Base-by-base conservation (phyloP, 1,140 invertebrate species). In the Drosophila biarmipes region DNA sequence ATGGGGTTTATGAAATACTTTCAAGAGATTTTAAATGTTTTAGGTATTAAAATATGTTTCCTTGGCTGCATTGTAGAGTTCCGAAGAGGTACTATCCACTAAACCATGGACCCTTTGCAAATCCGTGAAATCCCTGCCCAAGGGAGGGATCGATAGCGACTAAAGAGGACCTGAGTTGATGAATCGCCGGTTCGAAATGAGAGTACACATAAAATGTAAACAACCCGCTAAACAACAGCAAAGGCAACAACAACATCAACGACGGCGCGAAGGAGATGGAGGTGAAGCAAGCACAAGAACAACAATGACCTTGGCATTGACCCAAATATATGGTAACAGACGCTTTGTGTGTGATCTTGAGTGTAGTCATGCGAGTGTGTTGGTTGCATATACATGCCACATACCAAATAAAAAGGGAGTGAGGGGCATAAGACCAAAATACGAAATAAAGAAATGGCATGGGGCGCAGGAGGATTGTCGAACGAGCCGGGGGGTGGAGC, bases 251-350 rank as follows among this genome's bases (percentile, higher is more conserved):
- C 34, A 59, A 43, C 59, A 52, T 27, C 58, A n/a, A 34, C 45
- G 35, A 35, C 45, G 63, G 42, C 58, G 56, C 56, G 24, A 59
- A 80, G 52, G 73, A 75, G 74, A 75, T 68, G 53, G 51, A 69
- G 63, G 38, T 53, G 55, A 54, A 56, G 64, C 64, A 58, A 58
- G 62, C 78, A 54, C 76, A 80, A 78, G 72, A 82, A 84, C 79
- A 86, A 73, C 77, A 85, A 78, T 86, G 81, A 86, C 81, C 81
- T 86, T 86, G 81, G 78, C 82, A 86, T 86, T 86, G 82, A 86
- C 81, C 82, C 78, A 86, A 86, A 86, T 85, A 84, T 71, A 76
- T 53, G 61, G 56, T 62, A 69, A 77, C 63, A 80, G 67, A 66
- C 82, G 77, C 80, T 80, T 67, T 76, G 73, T 85, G 80, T 85